These are phyloP conservation scores for Mycetomoellerius zeteki DNA, from an alignment of 1,140 invertebrate species.

Conservation along the genomic window DNA sequence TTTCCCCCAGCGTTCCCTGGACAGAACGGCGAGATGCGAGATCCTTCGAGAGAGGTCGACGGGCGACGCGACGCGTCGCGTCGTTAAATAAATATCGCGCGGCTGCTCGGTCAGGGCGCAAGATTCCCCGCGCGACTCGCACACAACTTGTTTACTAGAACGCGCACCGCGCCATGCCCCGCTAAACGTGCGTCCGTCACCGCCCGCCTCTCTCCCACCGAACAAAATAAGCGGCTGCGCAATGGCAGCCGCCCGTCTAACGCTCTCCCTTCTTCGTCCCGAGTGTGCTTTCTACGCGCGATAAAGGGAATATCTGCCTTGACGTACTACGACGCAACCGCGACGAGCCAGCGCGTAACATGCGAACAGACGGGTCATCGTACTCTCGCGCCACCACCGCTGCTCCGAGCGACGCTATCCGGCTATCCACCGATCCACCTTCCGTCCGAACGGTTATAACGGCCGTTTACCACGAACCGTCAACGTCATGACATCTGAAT, in stretches of 20 bases:
- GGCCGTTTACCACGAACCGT: background rate
- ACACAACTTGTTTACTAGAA: constrained; percentile 86
- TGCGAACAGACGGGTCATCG: constrained; percentile 78
- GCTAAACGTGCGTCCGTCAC: constrained; percentile 73
- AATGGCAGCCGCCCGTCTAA: constrained; percentile 70
- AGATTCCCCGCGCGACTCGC: constrained; percentile 79
- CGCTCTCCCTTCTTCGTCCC: background rate
- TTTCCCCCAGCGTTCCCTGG: background rate
- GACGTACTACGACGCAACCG: constrained; percentile 71
- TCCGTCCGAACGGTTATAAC: background rate
- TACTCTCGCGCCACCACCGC: constrained; percentile 56
- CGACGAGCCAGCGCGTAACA: constrained; percentile 64
- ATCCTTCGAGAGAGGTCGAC: background rate
- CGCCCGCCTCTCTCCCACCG: constrained; percentile 50
- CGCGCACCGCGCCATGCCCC: constrained; percentile 83
- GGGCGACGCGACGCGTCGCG: constrained; percentile 33
- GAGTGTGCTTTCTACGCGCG: constrained; percentile 28
- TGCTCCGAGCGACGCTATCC: background rate
- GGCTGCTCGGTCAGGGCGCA: constrained; percentile 59
- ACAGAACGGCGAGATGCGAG: background rate
- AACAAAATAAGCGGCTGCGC: constrained; percentile 85
- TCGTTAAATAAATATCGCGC: constrained; percentile 62
- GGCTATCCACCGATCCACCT: background rate
- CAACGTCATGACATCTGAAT: constrained; percentile 17
- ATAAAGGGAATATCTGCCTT: constrained; percentile 68